A percentile compares a stretch with the other conserved stretches of the same genome.
Evolutionary conservation across 2,113 vertebrate genomes (phyloP).

Genomic region (Solenodon paradoxus): DNA sequence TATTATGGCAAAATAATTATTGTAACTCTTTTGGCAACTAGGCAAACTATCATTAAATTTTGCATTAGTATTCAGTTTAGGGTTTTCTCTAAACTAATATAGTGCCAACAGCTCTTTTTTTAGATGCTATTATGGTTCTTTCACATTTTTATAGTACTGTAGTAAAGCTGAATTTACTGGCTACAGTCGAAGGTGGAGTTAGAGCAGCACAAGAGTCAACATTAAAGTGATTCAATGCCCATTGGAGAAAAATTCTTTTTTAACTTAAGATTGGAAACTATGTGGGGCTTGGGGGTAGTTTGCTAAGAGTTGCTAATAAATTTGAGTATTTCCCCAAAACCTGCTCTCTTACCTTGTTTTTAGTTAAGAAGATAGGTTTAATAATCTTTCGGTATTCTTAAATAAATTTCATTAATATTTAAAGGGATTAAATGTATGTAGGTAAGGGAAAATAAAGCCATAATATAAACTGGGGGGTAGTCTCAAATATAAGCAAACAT

Average conservation of each 20-base stretch:
- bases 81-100: constrained; percentile 78
- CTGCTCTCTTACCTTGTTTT: constrained; percentile 73
- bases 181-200: constrained; percentile 79
- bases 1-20: constrained; percentile 78
- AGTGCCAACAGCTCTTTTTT: constrained; percentile 81
- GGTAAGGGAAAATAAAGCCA: constrained; percentile 40
- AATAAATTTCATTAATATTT: constrained; percentile 64
- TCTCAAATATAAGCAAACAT: neutral
- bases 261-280: constrained; percentile 78
- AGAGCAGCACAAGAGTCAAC: constrained; percentile 73
- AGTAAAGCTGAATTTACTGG: constrained; percentile 84
- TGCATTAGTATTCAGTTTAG: constrained; percentile 80
- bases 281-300: constrained; percentile 73
- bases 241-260: constrained; percentile 77
- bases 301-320: constrained; percentile 75
- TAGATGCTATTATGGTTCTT: constrained; percentile 79
- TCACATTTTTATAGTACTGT: constrained; percentile 81
- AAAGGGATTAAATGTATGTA: constrained; percentile 60
- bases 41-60: constrained; percentile 78
- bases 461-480: neutral
- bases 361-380: constrained; percentile 71
- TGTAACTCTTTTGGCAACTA: constrained; percentile 77
- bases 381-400: constrained; percentile 67
- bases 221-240: constrained; percentile 81
- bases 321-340: constrained; percentile 61